Evolutionary conservation across 2,797 vertebrate species (phyloP).

Genomic region (Hydrophis major): DNA sequence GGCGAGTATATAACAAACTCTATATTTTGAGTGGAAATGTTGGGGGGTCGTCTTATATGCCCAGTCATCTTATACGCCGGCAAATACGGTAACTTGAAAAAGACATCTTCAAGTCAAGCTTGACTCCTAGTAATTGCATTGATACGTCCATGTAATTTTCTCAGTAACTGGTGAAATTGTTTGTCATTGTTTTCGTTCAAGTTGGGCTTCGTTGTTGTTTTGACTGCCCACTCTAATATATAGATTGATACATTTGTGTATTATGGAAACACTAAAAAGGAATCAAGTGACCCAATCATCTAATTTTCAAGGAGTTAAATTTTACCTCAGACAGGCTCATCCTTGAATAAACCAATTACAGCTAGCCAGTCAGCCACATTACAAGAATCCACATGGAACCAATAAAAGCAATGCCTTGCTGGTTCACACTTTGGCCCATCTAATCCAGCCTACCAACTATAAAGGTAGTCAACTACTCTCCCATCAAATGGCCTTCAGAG

Average conservation of each 20-base stretch:
- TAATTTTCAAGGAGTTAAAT: background rate
- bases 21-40: too few species aligned
- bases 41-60: too few species aligned
- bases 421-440: background rate
- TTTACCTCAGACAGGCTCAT: background rate
- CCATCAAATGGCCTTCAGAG: background rate
- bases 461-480: background rate
- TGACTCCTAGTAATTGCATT: background rate
- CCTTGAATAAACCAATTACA: background rate
- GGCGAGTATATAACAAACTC: too few species aligned
- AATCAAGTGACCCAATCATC: background rate
- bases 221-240: background rate
- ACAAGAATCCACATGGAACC: background rate
- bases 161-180: background rate
- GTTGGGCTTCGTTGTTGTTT: background rate
- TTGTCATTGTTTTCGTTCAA: background rate
- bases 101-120: background rate
- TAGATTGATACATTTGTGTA: background rate
- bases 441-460: background rate
- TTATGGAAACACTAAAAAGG: background rate
- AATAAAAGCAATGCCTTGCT: background rate
- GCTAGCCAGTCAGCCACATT: background rate
- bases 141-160: background rate
- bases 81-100: background rate
- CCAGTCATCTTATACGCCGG: too few species aligned